Evolutionary conservation across 1,140 invertebrate genomes (phyloP), one percentile per base, ranked within the genome.

Genomic region (Battus philenor): DNA sequence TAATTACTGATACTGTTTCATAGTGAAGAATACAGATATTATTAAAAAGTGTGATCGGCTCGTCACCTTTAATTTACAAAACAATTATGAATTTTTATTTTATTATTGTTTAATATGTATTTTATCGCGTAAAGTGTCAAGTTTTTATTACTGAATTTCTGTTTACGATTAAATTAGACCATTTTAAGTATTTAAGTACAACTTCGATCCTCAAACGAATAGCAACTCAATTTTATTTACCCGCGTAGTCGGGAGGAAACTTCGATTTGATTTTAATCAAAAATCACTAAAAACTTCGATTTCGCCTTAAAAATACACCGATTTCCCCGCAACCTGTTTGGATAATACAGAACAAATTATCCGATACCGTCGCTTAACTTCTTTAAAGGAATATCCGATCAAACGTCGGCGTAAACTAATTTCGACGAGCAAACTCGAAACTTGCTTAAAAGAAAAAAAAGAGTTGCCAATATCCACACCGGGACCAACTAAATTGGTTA

Each of bases 361-460:
- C 53, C 59, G 50, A 47, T 62, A 45, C 68, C 63, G 50, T 50
- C 55, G 61, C 59, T 72, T 75, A 76, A 78, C 69, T 81, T 81
- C 70, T 75, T 78, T 75, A 79, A 78, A 72, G 74, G 73, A 75
- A 72, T 84, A 80, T 70, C 73, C 70, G 74, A 84, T 82, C 72
- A 82, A 84, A 84, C 76, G 70, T 67, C 49, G 66, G 55, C 62
- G 78, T 78, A 81, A 82, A 84, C 80, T 81, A 81, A 84, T 84
- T 82, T 64, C 76, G 59, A 32, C 49, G 68, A 68, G 75, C 68
- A 80, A 84, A 84, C 76, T 81, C 62, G 57, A 67, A 73, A 71
- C 71, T 69, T 55, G 46, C 45, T 67, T 62, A 63, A 73, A 77
- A 77, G 56, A 66, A 73, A 70, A 72, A 68, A 48, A 10, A 10